These are phyloP conservation scores for Pipa parva DNA, from an alignment of 2,113 vertebrate species.

Conservation along the genomic window DNA sequence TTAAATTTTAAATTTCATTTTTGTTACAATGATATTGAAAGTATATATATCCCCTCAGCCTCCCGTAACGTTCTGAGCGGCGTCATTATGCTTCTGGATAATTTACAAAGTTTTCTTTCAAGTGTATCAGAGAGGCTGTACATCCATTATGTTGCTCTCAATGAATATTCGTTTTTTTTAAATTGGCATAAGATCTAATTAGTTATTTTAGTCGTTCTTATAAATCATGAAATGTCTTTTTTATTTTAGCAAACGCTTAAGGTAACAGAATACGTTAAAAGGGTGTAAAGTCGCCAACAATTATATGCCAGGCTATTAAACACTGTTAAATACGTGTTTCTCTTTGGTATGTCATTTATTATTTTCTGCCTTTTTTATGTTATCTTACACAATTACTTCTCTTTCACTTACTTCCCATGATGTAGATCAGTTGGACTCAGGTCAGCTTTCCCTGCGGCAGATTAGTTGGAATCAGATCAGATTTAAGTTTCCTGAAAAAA, in stretches of 20 bases:
- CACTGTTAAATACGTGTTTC: too few relatives aligned
- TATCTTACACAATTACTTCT: too few relatives aligned
- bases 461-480: too few relatives aligned
- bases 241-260: not conserved
- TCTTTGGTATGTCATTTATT: too few relatives aligned
- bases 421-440: too few relatives aligned
- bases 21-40: constrained; percentile 10
- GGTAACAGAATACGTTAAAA: not conserved
- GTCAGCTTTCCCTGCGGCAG: too few relatives aligned
- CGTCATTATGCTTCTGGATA: not conserved
- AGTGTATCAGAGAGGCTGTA: not conserved
- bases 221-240: not conserved
- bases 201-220: not conserved
- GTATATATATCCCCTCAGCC: not conserved
- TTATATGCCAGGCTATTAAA: too few relatives aligned
- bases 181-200: not conserved
- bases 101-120: constrained; percentile 3
- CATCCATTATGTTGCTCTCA: not conserved
- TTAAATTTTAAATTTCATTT: constrained; percentile 29
- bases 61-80: not conserved
- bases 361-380: too few relatives aligned
- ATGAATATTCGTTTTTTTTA: not conserved
- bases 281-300: too few relatives aligned
- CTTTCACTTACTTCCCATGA: too few relatives aligned
- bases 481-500: too few relatives aligned